These are phyloP conservation scores for Lathamus discolor DNA, from an alignment of 2,113 vertebrate species.

Conservation along the genomic window DNA sequence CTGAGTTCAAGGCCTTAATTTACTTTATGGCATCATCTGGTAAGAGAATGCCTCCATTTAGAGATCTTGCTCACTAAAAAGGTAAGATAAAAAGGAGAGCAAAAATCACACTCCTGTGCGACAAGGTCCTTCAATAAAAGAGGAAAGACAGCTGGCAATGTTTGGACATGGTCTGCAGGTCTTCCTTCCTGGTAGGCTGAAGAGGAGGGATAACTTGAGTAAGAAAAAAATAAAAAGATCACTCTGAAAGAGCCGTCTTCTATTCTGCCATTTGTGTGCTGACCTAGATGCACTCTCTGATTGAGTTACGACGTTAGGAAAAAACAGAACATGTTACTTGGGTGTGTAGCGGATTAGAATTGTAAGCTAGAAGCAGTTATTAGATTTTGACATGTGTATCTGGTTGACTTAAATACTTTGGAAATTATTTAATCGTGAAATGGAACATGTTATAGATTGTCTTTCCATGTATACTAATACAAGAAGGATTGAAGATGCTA, in stretches of 20 bases:
- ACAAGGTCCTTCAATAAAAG: not conserved
- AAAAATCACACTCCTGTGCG: accelerated
- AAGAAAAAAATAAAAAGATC: not conserved
- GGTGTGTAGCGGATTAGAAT: not conserved
- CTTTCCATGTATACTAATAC: not conserved
- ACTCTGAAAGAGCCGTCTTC: accelerated
- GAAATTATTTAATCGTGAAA: not conserved
- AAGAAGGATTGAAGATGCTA: not conserved
- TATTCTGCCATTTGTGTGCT: not conserved
- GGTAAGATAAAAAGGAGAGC: not conserved
- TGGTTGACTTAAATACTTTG: not conserved
- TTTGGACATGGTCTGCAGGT: not conserved
- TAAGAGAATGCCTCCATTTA: not conserved
- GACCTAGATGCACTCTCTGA: not conserved
- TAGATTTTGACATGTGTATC: not conserved
- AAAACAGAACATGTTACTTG: not conserved
- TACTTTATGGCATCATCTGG: not conserved
- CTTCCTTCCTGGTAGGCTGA: not conserved
- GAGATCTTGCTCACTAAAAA: not conserved
- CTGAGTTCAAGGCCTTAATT: not conserved
- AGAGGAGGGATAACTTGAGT: not conserved
- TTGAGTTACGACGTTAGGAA: not conserved
- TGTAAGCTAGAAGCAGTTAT: not conserved
- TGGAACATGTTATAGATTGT: not conserved
- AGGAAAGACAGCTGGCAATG: not conserved